Evolutionary conservation across 1,140 invertebrate genomes (phyloP).

Genomic region (Caenorhabditis brenneri): DNA sequence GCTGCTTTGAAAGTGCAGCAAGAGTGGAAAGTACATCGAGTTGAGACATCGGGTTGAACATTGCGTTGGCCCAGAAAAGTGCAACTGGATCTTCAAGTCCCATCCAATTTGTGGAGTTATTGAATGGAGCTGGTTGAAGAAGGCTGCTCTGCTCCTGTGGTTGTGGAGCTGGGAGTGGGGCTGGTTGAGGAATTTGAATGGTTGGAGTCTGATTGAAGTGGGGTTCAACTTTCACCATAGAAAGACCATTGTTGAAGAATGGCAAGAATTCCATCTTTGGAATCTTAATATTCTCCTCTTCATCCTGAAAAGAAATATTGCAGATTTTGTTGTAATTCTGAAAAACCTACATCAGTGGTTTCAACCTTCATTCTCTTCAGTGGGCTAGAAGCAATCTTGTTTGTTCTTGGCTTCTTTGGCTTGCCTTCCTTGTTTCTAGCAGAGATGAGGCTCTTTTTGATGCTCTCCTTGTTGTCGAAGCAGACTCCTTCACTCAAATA

Average conservation of each 20-base stretch:
- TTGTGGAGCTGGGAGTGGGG: not conserved
- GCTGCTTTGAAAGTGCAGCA: conserved; percentile 40
- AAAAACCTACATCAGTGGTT: conserved; percentile 24
- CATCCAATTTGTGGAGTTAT: conserved; percentile 25
- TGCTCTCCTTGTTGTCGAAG: conserved; percentile 49
- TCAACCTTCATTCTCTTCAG: conserved; percentile 49
- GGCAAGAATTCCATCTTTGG: conserved; percentile 43
- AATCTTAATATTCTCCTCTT: conserved; percentile 46
- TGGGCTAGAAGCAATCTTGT: not conserved
- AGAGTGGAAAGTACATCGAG: conserved; percentile 45
- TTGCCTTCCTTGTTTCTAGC: conserved; percentile 52
- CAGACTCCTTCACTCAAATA: conserved; percentile 49
- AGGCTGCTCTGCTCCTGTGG: not conserved
- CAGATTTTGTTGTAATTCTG: not conserved
- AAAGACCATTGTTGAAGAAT: conserved; percentile 27
- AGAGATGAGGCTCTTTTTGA: conserved; percentile 41
- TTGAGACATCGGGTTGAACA: conserved; percentile 11
- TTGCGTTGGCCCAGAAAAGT: conserved; percentile 22
- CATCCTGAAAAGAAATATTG: not conserved
- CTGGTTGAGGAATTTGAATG: conserved; percentile 43
- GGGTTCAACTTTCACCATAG: conserved; percentile 41
- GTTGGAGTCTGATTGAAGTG: conserved; percentile 3
- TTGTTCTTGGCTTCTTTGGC: conserved; percentile 39
- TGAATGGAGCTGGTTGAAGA: not conserved
- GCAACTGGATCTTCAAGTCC: conserved; percentile 19